These are phyloP conservation scores for Caenorhabditis sp. DNA, from an alignment of 2,888 invertebrate genomes.

Conservation along the genomic window DNA sequence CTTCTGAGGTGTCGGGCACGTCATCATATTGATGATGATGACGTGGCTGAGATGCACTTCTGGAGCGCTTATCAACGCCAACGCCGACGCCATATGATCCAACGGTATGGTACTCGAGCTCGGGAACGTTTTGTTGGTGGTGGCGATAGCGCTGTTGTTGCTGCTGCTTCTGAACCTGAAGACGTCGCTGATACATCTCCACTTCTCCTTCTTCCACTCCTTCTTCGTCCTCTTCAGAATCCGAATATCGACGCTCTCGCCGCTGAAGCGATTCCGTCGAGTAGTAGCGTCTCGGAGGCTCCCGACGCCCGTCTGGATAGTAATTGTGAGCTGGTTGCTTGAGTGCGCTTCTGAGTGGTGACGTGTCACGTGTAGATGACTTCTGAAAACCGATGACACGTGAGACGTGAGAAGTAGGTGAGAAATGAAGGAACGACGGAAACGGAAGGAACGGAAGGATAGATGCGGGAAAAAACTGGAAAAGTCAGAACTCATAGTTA, in stretches of 20 bases:
- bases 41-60: background rate
- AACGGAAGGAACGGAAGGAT: no score
- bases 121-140: constrained; percentile 7
- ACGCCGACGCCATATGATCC: constrained; percentile 64
- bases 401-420: background rate
- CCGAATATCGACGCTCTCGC: background rate
- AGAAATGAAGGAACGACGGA: no score
- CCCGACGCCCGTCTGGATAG: constrained; percentile 15
- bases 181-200: constrained; percentile 29
- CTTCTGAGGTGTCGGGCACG: constrained; percentile 20
- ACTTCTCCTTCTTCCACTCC: no score
- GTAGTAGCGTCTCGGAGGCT: constrained; percentile 26
- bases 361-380: constrained; percentile 46
- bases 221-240: constrained; percentile 49
- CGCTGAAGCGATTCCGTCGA: constrained; percentile 45
- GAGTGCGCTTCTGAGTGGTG: constrained; percentile 53
- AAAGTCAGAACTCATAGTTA: no score
- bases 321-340: constrained; percentile 58
- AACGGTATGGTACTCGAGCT: constrained; percentile 54
- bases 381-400: constrained; percentile 2
- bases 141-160: constrained; percentile 16
- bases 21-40: constrained; percentile 18
- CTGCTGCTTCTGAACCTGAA: constrained; percentile 25
- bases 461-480: no score
- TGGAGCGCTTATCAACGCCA: background rate